Conservation (phyloP, 2,888 invertebrate species). For the Geotrupes spiniger region DNA sequence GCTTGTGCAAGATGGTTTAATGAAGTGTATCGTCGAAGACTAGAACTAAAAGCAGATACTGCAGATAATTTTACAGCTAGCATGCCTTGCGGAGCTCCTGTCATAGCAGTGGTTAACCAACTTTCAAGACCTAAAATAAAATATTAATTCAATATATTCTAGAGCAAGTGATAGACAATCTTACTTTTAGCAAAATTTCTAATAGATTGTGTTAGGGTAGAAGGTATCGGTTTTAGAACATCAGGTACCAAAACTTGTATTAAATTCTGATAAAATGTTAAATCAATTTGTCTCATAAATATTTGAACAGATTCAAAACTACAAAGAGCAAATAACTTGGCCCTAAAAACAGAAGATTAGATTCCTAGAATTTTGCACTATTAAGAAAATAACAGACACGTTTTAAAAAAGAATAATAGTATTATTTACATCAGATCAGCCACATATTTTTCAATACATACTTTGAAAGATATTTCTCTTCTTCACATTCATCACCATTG, state of each 20-base stretch:
- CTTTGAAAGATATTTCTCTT: slow-evolving; percentile 75
- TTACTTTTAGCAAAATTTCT: slow-evolving; percentile 84
- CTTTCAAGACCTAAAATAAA: slow-evolving; percentile 74
- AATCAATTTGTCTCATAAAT: slow-evolving; percentile 81
- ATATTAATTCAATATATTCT: slow-evolving; percentile 3
- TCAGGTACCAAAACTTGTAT: slow-evolving; percentile 96
- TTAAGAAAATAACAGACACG: no score
- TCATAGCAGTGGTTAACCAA: slow-evolving; percentile 80
- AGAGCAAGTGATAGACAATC: slow-evolving; percentile 9
- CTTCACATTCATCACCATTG: slow-evolving; percentile 72
- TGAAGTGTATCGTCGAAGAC: slow-evolving; percentile 91
- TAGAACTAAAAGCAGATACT: slow-evolving; percentile 91
- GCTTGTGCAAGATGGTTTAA: slow-evolving; percentile 93
- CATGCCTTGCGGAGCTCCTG: slow-evolving; percentile 82
- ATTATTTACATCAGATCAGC: no score
- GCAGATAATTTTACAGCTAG: slow-evolving; percentile 78
- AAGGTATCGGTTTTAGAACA: slow-evolving; percentile 91
- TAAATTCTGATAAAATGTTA: slow-evolving; percentile 91
- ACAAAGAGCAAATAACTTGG: slow-evolving; percentile 68
- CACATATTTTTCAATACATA: slow-evolving; percentile 39
- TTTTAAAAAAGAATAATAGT: no score
- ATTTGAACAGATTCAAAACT: slow-evolving; percentile 69
- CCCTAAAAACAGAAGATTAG: slow-evolving; percentile 46
- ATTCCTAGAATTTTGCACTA: not conserved
- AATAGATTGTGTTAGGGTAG: slow-evolving; percentile 88